Evolutionary conservation across 2,113 vertebrate genomes (phyloP).

Genomic region (Atractosteus spatula): DNA sequence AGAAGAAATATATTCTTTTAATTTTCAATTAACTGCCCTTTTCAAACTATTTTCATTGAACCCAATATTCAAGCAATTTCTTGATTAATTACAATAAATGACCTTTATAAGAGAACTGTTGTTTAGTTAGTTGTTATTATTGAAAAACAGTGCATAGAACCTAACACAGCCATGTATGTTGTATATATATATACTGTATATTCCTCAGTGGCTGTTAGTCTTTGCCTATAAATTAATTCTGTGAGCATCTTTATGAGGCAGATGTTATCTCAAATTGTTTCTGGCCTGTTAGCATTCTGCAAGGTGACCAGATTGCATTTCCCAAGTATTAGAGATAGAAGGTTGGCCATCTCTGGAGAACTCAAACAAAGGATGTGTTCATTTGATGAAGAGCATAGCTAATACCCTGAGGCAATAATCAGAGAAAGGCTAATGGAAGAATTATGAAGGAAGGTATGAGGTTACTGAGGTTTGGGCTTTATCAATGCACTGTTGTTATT

Average conservation of each 20-base stretch:
- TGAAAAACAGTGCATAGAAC: background rate
- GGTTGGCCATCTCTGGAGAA: conserved; percentile 12
- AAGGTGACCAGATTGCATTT: conserved; percentile 25
- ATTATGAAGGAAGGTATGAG: conserved; percentile 16
- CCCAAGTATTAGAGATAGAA: conserved; percentile 2
- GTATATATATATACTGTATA: background rate
- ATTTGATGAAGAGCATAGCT: conserved; percentile 10
- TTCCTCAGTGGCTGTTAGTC: background rate
- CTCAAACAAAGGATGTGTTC: conserved; percentile 13
- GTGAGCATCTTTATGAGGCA: conserved; percentile 3
- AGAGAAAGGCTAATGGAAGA: conserved; percentile 20
- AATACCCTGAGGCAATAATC: conserved; percentile 3
- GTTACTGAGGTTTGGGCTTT: conserved; percentile 11
- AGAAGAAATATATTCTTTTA: too few relatives aligned
- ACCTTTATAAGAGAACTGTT: background rate
- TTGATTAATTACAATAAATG: background rate
- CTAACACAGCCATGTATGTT: background rate
- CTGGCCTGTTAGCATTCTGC: conserved; percentile 13
- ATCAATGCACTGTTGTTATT: background rate
- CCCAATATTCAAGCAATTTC: background rate
- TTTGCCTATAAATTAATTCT: conserved; percentile 15
- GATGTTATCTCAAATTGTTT: conserved; percentile 30
- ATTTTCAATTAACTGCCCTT: too few relatives aligned
- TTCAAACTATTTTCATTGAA: background rate
- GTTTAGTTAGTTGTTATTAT: conserved; percentile 2